Conservation (phyloP, 2,888 invertebrate genomes). For the Macaria notata region DNA sequence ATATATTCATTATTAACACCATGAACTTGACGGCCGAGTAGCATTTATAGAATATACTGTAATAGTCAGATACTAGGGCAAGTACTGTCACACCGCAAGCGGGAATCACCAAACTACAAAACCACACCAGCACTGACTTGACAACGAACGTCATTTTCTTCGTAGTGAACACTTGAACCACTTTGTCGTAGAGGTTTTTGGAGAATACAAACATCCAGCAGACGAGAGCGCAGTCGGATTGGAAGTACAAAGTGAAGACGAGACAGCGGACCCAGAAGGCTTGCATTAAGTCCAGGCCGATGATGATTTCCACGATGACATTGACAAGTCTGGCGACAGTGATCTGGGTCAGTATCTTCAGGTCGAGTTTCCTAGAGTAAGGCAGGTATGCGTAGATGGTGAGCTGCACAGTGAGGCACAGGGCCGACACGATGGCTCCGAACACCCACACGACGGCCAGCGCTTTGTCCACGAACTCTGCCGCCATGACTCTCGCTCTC, state of each 20-base stretch:
- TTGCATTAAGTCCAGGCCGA: slow-evolving; percentile 11
- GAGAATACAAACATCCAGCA: slow-evolving; percentile 63
- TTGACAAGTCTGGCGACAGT: slow-evolving; percentile 53
- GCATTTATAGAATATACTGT: slow-evolving; percentile 35
- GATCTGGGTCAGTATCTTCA: slow-evolving; percentile 55
- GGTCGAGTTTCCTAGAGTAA: slow-evolving; percentile 54
- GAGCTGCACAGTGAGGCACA: slow-evolving; percentile 43
- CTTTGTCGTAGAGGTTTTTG: slow-evolving; percentile 62
- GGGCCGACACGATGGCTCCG: too few relatives aligned
- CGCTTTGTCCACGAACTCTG: too few relatives aligned
- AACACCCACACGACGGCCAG: too few relatives aligned
- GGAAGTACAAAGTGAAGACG: not conserved
- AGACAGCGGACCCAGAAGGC: not conserved
- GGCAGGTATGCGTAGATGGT: slow-evolving; percentile 42
- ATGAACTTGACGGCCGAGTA: slow-evolving; percentile 51
- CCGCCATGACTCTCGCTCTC: too few relatives aligned
- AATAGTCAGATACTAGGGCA: slow-evolving; percentile 8
- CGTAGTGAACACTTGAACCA: slow-evolving; percentile 53
- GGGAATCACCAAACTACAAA: slow-evolving; percentile 36
- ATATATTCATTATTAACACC: slow-evolving; percentile 40
- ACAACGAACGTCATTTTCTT: slow-evolving; percentile 39
- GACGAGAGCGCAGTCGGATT: slow-evolving; percentile 48
- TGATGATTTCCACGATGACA: slow-evolving; percentile 44
- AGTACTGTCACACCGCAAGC: slow-evolving; percentile 34
- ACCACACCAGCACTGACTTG: slow-evolving; percentile 46